Base-by-base conservation (phyloP, 2,888 invertebrate species). In the Buathra laborator region DNA sequence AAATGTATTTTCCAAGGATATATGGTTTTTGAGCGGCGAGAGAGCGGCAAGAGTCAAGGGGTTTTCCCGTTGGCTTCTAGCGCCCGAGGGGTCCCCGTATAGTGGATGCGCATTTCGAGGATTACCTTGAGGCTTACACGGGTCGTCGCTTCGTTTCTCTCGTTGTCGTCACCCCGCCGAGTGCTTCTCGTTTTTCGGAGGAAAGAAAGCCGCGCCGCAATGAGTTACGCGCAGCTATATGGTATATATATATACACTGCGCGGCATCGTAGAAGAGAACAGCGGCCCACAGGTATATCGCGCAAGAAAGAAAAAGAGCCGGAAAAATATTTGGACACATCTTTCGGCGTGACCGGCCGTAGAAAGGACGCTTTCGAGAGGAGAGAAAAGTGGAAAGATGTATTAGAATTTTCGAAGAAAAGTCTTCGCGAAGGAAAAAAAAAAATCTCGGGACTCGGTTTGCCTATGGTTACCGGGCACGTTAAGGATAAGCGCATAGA, bases 311-410 rank as follows among this genome's bases (percentile, higher is more conserved):
- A 84, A 84, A 84, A 84, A 85, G 14, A 68, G 81, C 86, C 77
- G 86, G 86, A 78, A 89, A 89, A 87, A 83, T 85, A 88, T 86
- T 86, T 85, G 86, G 83, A 86, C 87, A 89, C 74, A 72, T 72
- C 72, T 59, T 56, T 89, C 89, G 87, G 85, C 90, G 89, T 91
- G 89, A 90, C 90, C 89, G 89, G 90, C 14, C 14, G 4, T 53
- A 29, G 29, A 29, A 14, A 48, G 16, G 16, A 37, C 37, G 48
- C 44, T 10, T 16, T 62, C 72, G 14, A 29, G 32, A 62, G 62
- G 29, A 62, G 32, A 62, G 62, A 62, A 62, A 62, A 62, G 6
- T 62, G 14, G 48, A 14, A 62, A 62, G 62, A 62, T 62, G 29
- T 62, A 62, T 14, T 24, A 62, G 32, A 62, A 29, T 62, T 37